Base-by-base conservation (phyloP, 1,140 invertebrate genomes). In the Macrosteles quadrilineatus region DNA sequence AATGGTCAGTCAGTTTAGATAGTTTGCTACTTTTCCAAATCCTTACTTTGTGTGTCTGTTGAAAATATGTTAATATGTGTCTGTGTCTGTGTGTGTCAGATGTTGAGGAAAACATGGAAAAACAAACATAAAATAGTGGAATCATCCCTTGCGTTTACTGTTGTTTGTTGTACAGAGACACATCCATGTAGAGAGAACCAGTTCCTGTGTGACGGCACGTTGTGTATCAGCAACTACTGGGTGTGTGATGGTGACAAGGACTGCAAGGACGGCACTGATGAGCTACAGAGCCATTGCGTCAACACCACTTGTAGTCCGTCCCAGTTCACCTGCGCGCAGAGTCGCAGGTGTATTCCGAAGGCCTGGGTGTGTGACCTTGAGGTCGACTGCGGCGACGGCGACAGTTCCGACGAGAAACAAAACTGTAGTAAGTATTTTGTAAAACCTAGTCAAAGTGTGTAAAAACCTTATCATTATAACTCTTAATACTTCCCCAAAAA, bases 341-440 rank as follows among this genome's bases (percentile, higher is more conserved):
- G 76, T 6, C 74, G 75, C 4, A 73, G 80, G 4, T 83, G 81
- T 69, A 90, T 94, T 77, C 89, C 90, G 11, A 78, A 80, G 4
- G 86, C 90, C 30, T 94, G 91, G 91, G 86, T 90, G 25, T 95
- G 93, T 81, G 92, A 91, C 78, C 85, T 83, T 30, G 87, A 91
- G 75, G 81, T 85, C 29, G 92, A 95, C 78, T 95, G 93, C 80
- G 82, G 82, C n/a, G 82, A 81, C 65, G 89, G 90, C 74, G 86
- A 85, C 67, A 85, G 86, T 17, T 90, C 91, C 77, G 91, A 92
- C 75, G 77, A 79, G 63, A 53, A 71, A n/a, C 59, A 72, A 14
- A 86, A 88, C 76, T 92, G 90, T 75, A 64, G 68, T 69, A 17
- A 69, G 68, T 69, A n/a, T n/a, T n/a, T n/a, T n/a, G n/a, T n/a